Base-by-base conservation (phyloP, 1,140 invertebrate genomes). In the Halyomorpha halys region DNA sequence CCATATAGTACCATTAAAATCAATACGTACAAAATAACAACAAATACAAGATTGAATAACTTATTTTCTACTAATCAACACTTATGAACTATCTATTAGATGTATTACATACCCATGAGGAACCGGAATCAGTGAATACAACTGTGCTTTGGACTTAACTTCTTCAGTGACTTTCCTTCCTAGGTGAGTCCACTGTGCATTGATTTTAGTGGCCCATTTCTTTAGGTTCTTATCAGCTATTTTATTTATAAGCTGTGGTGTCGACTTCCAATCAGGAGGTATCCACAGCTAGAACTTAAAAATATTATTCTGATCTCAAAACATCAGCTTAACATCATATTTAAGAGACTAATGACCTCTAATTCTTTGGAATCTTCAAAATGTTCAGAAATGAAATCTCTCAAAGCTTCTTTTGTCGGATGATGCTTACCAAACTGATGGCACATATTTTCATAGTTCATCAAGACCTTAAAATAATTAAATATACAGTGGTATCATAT, bases 291-390 rank as follows among this genome's bases (percentile, higher is more conserved):
- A 11, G 2, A 49, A 49, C 6, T 19, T 39, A 1, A 18, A 49
- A 49, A 19, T 1, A 18, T 49, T 18, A 49, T 21, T 49, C 6
- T 18, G 3, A 11, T 18, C 9, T n/a, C n/a, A n/a, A 49, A 49
- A 49, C 6, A 9, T n/a, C 11, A 19, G 2, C 1, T 5, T 19
- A 49, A 49, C 6, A 11, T 8, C n/a, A 18, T n/a, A 21, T 49
- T n/a, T 4, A 49, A 49, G 21, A 11, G 21, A 49, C 16, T 1
- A 19, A 18, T 18, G 6, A 49, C 47, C 21, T 49, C 47, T 19
- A 49, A 14, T 49, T 49, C 47, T 49, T 49, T 49, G 1, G 47
- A 5, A 49, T 49, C 47, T 21, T 49, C 47, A 49, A 49, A 49
- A 21, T 49, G 47, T 2, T 49, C 47, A 19, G 2, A 11, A 19